Base-by-base conservation (phyloP, 2,888 invertebrate species). In the Dryocosmus kuriphilus region DNA sequence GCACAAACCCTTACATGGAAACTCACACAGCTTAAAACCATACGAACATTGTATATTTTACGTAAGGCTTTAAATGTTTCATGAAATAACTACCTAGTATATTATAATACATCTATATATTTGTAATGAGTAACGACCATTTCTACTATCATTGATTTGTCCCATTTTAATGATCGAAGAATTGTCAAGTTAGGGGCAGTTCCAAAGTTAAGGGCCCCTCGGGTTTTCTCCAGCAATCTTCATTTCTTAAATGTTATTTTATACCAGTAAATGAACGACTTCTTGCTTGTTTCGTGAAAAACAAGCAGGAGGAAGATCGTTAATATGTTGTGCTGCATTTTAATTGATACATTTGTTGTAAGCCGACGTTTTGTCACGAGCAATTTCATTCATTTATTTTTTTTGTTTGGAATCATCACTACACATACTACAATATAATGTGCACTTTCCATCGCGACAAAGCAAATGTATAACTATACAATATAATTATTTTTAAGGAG, bases 11-110 rank as follows among this genome's bases (percentile, higher is more conserved):
- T 46, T 51, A 71, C 51, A 71, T 61, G 55, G 65, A 76, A 51
- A 65, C 71, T 62, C 77, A 71, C 57, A 73, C 77, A 73, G 55
- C 35, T 75, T 79, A 80, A 55, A 75, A 79, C 75, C 74, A 81
- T 79, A 81, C 78, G 79, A 80, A 81, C 77, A 87, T 83, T 89
- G 89, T 90, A 90, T 89, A 90, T 90, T 90, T 90, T 89, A 90
- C 87, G 87, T 90, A 89, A 90, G 89, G 90, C 90, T 90, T 90
- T 90, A 87, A 90, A 88, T 90, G 90, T 90, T 90, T 90, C 89
- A 89, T 89, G 85, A 89, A 89, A 89, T 89, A 90, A 87, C 88
- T 89, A 86, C 84, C 87, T 90, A 90, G 88, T 88, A 86, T 87
- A 87, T 88, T 86, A 88, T 90, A 87, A 87, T 89, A 88, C 89